phyloP scores from a whole-genome alignment of 2,888 invertebrate genomes.

The Ephialtes manifestator region DNA sequence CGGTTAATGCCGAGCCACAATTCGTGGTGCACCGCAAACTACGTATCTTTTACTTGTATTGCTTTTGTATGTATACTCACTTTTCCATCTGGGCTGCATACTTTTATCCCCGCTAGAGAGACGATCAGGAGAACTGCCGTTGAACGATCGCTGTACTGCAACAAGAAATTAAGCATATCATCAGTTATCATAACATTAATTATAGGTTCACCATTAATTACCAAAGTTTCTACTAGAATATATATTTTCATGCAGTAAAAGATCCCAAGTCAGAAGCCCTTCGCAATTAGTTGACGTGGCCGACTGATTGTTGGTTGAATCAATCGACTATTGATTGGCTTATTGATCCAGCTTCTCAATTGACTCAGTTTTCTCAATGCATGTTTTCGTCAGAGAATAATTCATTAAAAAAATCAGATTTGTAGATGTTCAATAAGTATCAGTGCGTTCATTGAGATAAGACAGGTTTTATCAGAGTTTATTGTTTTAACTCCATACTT shows the following conservation, averaged over 20 bases:
- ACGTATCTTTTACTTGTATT: conserved; percentile 17
- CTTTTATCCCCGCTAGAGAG: conserved; percentile 93
- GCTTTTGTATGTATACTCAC: conserved; percentile 86
- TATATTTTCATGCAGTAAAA: background rate
- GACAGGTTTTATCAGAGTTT: background rate
- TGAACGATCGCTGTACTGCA: conserved; percentile 89
- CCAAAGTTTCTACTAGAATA: background rate
- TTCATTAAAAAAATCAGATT: too few relatives aligned
- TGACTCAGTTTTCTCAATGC: too few relatives aligned
- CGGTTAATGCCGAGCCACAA: conserved; percentile 52
- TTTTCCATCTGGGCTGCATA: conserved; percentile 94
- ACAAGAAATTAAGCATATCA: conserved; percentile 77
- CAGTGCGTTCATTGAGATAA: background rate
- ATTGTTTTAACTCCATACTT: background rate
- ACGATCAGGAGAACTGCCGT: conserved; percentile 92
- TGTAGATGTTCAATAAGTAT: too few relatives aligned
- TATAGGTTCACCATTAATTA: background rate
- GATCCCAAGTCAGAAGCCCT: too few relatives aligned
- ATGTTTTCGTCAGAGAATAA: too few relatives aligned
- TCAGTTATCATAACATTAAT: conserved; percentile 29
- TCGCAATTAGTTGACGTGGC: too few relatives aligned
- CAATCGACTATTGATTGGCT: background rate
- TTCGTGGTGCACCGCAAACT: conserved; percentile 60
- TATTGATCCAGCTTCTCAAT: background rate
- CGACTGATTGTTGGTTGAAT: too few relatives aligned